A percentile compares a stretch with the other conserved stretches of the same genome.
Evolutionary conservation across 2,888 invertebrate species (phyloP).

Genomic region (Diplazon laetatorius): DNA sequence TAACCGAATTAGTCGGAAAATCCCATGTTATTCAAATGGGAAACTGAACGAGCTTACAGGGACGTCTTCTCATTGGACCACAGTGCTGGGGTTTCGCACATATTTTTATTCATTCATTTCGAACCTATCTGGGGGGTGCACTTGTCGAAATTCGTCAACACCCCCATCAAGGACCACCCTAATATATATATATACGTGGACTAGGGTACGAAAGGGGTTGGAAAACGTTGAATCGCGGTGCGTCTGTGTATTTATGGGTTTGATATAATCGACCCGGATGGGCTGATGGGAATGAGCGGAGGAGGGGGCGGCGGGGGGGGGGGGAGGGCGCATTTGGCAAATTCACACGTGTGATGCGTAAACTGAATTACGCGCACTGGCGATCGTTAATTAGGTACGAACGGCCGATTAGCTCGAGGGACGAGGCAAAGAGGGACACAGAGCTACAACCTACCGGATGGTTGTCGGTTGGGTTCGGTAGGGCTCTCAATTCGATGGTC

Average conservation of each 20-base stretch:
- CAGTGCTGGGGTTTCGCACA: no score
- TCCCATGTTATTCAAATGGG: no score
- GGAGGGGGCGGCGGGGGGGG: not conserved
- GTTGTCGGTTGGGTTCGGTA: conserved; percentile 45
- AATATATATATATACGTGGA: not conserved
- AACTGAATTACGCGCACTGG: conserved; percentile 72
- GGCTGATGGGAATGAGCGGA: not conserved
- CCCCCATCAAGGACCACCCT: no score
- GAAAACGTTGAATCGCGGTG: conserved; percentile 30
- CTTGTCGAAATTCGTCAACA: no score
- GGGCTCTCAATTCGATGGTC: conserved; percentile 74
- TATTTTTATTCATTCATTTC: no score
- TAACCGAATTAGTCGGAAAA: no score
- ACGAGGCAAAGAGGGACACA: conserved; percentile 34
- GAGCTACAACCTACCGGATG: not conserved
- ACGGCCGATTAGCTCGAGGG: conserved; percentile 72
- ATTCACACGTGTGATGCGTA: conserved; percentile 67
- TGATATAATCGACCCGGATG: conserved; percentile 62
- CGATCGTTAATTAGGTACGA: conserved; percentile 75
- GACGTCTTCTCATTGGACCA: no score
- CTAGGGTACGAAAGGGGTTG: conserved; percentile 11
- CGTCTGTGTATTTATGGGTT: conserved; percentile 62
- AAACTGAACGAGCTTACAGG: no score
- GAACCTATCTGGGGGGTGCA: no score
- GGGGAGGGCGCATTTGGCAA: conserved; percentile 59